Base-by-base conservation (phyloP, 2,888 invertebrate genomes). In the Drosophila monieri region DNA sequence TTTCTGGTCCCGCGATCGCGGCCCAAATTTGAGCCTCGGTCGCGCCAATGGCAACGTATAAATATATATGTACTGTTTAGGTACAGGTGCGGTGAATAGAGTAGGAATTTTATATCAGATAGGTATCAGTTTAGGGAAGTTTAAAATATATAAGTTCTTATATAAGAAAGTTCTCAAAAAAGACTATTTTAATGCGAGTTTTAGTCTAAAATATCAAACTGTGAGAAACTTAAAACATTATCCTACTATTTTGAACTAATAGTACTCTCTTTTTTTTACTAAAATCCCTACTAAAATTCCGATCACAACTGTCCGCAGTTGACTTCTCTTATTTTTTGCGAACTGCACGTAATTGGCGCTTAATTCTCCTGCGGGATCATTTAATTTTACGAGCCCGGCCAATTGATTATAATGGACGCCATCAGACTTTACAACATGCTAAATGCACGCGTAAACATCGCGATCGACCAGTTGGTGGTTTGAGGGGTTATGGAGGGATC, bases 361-460 rank as follows among this genome's bases (percentile, higher is more conserved):
- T 90, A 90, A 90, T 90, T 90, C 89, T 90, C 89, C 89, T 88
- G 89, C 90, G 89, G 90, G 89, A 90, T 90, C 91, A 89, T 90
- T 90, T 90, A 90, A 89, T 89, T 90, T 90, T 91, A 90, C 91
- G 90, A 91, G 87, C 91, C 88, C 80, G 73, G 88, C 88, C 90
- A 90, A 90, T 90, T 90, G 91, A 90, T 91, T 91, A 90, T 91
- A 90, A 90, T 90, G 90, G 85, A 86, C 85, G 88, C 88, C 79
- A 90, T 89, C 90, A 89, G 89, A 89, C 89, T 88, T 89, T 89
- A 90, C 89, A 90, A 90, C 89, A 90, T 90, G 90, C 89, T 89
- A 90, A 90, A 88, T 90, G 88, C 81, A 87, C 90, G 88, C 89
- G 77, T 84, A 86, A 88, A 88, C 80, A 80, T 68, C 74, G 76